Evolutionary conservation across 1,140 invertebrate species (phyloP), one percentile per base, ranked within the genome.

Genomic region (Microplitis demolitor): DNA sequence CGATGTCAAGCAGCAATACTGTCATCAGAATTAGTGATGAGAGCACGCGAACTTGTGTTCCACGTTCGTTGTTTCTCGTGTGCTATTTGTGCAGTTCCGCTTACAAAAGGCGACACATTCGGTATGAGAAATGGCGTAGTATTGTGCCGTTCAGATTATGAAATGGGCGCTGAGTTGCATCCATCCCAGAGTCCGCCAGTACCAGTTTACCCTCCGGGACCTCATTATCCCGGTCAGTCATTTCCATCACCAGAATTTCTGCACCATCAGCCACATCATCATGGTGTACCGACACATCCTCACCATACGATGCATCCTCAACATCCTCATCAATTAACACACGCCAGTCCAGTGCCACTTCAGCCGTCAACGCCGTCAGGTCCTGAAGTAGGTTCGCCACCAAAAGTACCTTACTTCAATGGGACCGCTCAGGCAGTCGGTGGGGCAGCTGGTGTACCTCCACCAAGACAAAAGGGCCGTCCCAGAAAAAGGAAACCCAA

Each of bases 61-160:
- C 97, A 98, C 88, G 92, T 98, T 50, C 93, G 94, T 78, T 98
- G 97, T 87, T 98, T 99, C 89, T 94, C 93, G 4, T 99, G 97
- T 85, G 93, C 94, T 13, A 91, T 94, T n/a, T 99, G 97, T 88
- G 92, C 93, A 83, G 89, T 92, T 13, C 91, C 92, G 3, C 88
- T 95, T 58, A 95, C 92, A 54, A 96, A 96, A 84, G 94, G 97
- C 14, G 97, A 99, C 84, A 95, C 97, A 77, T 98, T 97, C 86
- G 97, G 97, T 50, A 95, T 97, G 88, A 90, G 94, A 72, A 93
- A 95, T 77, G 92, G 93, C 9, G 91, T 92, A 37, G 93, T 96
- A 34, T 92, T 94, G 78, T 95, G 94, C 87, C 91, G 94, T 79
- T 88, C 93, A 70, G 95, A 96, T 86, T 96, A 95, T 87, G 93